Conservation (phyloP, 2,888 invertebrate genomes). For the Andrena dorsata region DNA sequence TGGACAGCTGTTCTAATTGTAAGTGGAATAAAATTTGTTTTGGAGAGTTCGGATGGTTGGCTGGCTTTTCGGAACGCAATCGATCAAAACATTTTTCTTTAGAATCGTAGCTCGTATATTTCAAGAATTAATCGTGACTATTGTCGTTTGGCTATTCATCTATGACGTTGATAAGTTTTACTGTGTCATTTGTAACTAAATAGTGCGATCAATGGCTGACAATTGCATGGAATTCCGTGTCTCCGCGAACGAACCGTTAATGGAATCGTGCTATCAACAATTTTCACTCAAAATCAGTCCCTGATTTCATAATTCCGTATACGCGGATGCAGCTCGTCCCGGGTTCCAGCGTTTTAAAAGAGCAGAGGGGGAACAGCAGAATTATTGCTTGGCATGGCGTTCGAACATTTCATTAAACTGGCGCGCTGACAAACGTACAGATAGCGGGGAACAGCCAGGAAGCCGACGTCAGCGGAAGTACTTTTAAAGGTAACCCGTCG, state of each 20-base stretch:
- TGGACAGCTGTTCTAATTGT: no score
- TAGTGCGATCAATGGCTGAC: background rate
- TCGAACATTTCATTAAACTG: conserved; percentile 45
- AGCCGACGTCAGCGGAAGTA: conserved; percentile 74
- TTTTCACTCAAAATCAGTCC: background rate
- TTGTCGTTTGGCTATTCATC: no score
- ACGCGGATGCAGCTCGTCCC: background rate
- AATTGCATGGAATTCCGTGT: background rate
- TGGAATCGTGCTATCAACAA: background rate
- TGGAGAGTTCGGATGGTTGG: no score
- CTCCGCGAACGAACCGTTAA: background rate
- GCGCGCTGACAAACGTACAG: conserved; percentile 48
- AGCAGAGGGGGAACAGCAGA: background rate
- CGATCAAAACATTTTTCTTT: no score
- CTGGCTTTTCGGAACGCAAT: no score
- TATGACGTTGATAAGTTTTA: no score
- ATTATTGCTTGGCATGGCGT: conserved; percentile 39
- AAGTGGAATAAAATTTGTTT: no score
- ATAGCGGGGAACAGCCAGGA: conserved; percentile 54
- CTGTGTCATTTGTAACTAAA: no score
- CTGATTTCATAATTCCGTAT: background rate
- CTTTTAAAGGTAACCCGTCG: conserved; percentile 71
- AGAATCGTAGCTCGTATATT: no score
- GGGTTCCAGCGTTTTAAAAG: conserved; percentile 1
- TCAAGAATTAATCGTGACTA: no score